Evolutionary conservation across 2,113 vertebrate genomes (phyloP).

Genomic region (Tenebrosternarchus preto): DNA sequence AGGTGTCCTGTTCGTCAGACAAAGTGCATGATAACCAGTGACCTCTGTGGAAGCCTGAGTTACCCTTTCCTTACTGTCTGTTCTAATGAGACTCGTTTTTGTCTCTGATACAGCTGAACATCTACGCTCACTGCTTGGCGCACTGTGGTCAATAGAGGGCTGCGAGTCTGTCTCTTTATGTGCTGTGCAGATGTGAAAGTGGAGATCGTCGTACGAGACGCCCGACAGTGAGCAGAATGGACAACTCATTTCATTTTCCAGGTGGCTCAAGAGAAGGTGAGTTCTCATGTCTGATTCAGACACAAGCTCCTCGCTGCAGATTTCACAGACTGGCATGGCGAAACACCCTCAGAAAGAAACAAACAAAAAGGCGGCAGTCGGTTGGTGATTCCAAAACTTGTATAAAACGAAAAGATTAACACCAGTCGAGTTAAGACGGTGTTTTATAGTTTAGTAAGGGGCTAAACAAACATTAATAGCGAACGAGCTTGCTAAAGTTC

Average conservation of each 20-base stretch:
- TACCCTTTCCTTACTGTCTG: background rate
- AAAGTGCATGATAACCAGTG: background rate
- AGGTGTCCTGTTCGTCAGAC: background rate
- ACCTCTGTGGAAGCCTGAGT: background rate
- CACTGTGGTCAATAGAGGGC: background rate
- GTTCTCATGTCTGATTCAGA: conserved; percentile 76
- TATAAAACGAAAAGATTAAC: too few relatives aligned
- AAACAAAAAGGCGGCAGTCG: background rate
- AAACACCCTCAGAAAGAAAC: background rate
- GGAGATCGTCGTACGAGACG: conserved; percentile 74
- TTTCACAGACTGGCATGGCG: conserved; percentile 77
- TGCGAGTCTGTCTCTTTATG: conserved; percentile 54
- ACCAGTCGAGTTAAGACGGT: too few relatives aligned
- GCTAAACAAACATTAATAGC: too few relatives aligned
- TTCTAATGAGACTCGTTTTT: background rate
- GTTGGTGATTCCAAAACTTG: background rate
- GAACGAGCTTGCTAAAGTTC: too few relatives aligned
- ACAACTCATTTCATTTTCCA: conserved; percentile 70
- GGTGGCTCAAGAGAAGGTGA: conserved; percentile 69
- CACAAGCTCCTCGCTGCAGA: conserved; percentile 74
- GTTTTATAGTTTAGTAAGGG: too few relatives aligned
- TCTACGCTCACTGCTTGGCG: background rate
- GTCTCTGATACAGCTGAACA: background rate
- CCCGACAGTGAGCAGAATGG: conserved; percentile 76
- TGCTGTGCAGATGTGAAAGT: conserved; percentile 72